Percentiles rank a stretch among this genome's conserved stretches.
These are phyloP conservation scores for Himalopsyche tibetana DNA, from an alignment of 2,888 invertebrate genomes.

Conservation along the genomic window DNA sequence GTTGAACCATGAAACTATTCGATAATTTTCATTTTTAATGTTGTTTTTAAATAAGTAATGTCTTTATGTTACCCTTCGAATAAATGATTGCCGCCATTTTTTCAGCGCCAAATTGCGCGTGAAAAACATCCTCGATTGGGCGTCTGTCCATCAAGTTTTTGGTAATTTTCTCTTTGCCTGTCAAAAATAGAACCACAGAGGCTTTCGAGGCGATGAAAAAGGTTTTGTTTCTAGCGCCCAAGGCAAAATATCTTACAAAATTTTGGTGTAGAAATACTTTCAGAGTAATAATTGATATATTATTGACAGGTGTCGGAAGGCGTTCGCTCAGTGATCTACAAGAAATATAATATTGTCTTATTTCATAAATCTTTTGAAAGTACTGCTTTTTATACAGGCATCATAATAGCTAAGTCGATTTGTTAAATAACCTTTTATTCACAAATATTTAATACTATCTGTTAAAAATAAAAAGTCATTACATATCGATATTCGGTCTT, in stretches of 20 bases:
- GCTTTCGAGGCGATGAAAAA: background rate
- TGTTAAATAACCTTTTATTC: too few relatives aligned
- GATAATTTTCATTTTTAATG: too few relatives aligned
- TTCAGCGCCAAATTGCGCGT: constrained; percentile 2
- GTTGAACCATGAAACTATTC: too few relatives aligned
- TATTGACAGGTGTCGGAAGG: constrained; percentile 18
- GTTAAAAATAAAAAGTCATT: too few relatives aligned
- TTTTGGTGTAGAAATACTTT: background rate
- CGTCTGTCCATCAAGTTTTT: constrained; percentile 21
- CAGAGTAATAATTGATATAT: constrained; percentile 4
- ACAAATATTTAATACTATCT: too few relatives aligned
- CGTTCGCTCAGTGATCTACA: background rate
- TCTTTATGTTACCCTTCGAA: too few relatives aligned
- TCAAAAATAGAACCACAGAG: background rate
- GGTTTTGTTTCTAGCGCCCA: constrained; percentile 4
- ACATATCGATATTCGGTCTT: too few relatives aligned
- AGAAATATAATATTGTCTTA: too few relatives aligned
- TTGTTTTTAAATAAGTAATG: too few relatives aligned
- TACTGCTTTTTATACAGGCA: too few relatives aligned
- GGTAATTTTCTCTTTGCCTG: constrained; percentile 9
- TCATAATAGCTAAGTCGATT: too few relatives aligned
- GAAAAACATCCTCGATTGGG: background rate
- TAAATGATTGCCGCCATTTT: background rate
- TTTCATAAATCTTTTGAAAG: too few relatives aligned
- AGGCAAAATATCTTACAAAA: constrained; percentile 26